phyloP scores from a whole-genome alignment of 2,888 invertebrate genomes.

The Archaeoteleia sp. region DNA sequence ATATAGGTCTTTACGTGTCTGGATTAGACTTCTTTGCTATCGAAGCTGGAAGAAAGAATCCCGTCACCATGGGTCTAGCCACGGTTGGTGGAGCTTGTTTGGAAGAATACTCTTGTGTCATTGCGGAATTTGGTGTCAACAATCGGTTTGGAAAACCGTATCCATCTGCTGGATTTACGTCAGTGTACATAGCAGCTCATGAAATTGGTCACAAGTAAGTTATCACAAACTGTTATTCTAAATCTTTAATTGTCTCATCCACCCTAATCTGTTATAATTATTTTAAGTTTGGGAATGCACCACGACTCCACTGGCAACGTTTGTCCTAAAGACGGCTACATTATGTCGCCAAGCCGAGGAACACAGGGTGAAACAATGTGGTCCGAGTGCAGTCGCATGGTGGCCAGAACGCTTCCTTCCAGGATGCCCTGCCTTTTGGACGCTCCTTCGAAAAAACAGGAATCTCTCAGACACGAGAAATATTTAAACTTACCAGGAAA shows the following conservation, averaged over 20 bases:
- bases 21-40: constrained; percentile 86
- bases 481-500: constrained; percentile 82
- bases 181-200: constrained; percentile 88
- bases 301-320: constrained; percentile 85
- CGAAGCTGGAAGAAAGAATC: constrained; percentile 80
- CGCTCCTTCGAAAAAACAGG: constrained; percentile 71
- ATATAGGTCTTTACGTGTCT: constrained; percentile 85
- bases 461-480: constrained; percentile 78
- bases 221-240: too few species aligned
- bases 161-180: constrained; percentile 89
- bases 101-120: constrained; percentile 84
- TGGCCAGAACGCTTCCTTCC: constrained; percentile 76
- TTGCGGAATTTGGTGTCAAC: constrained; percentile 85
- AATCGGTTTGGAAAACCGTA: constrained; percentile 85
- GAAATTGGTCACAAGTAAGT: constrained; percentile 91
- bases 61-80: constrained; percentile 88
- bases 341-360: constrained; percentile 89
- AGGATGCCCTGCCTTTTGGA: constrained; percentile 78
- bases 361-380: constrained; percentile 86
- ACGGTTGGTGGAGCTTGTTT: constrained; percentile 86
- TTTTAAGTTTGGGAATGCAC: constrained; percentile 84
- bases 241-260: too few species aligned
- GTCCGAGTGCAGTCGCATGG: constrained; percentile 84
- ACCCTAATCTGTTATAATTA: too few species aligned
- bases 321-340: constrained; percentile 85